Percentiles rank a stretch among this genome's conserved stretches.
phyloP scores from a whole-genome alignment of 2,888 invertebrate genomes.

The Merodon equestris region DNA sequence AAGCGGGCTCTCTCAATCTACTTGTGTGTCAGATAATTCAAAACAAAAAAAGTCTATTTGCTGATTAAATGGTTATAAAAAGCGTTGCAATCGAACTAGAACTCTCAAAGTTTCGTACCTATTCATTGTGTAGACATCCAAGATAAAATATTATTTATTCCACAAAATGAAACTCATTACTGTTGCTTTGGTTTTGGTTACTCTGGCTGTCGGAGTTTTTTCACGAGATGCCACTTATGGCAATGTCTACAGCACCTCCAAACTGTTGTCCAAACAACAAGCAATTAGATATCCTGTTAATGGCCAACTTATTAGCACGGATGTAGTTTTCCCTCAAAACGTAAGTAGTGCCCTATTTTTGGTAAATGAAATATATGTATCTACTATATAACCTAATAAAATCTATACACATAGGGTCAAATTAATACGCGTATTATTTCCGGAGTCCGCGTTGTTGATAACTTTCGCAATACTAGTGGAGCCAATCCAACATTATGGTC shows the following conservation, averaged over 20 bases:
- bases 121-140: background rate
- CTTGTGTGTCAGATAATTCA: no score
- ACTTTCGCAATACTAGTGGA: constrained; percentile 43
- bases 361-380: no score
- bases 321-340: constrained; percentile 38
- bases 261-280: constrained; percentile 28
- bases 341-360: constrained; percentile 11
- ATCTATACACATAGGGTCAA: constrained; percentile 37
- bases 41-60: no score
- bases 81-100: no score
- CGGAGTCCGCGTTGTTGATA: constrained; percentile 42
- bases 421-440: constrained; percentile 31
- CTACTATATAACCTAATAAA: background rate
- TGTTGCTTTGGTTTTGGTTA: constrained; percentile 23
- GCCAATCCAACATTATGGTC: constrained; percentile 46
- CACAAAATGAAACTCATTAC: constrained; percentile 32
- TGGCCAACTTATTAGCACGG: constrained; percentile 22
- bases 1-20: no score
- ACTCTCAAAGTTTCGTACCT: no score
- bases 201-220: constrained; percentile 25
- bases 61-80: no score
- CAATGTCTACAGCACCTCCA: constrained; percentile 10
- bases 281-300: constrained; percentile 15
- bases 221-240: constrained; percentile 40
- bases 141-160: background rate